These are phyloP conservation scores for Papilio glaucus DNA, from an alignment of 1,140 invertebrate species.

Conservation along the genomic window DNA sequence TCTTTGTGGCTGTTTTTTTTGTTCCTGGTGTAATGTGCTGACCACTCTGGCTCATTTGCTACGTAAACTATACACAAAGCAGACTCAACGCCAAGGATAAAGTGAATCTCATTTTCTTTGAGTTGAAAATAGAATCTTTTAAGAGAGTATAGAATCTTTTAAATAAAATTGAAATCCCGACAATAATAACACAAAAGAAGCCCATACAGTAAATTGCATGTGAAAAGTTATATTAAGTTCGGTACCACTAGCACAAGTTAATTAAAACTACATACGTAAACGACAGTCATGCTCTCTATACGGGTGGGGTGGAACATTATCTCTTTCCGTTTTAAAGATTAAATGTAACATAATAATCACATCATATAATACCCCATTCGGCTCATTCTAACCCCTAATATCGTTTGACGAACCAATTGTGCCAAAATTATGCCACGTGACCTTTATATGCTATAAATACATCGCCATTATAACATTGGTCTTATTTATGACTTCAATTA, in stretches of 20 bases:
- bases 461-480: conserved; percentile 61
- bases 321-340: conserved; percentile 55
- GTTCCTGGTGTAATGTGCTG: too few species aligned
- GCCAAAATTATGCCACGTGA: conserved; percentile 75
- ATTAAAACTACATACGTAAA: conserved; percentile 30
- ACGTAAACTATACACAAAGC: too few species aligned
- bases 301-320: conserved; percentile 45
- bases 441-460: conserved; percentile 72
- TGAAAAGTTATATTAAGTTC: conserved; percentile 1
- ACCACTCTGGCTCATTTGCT: too few species aligned
- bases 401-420: conserved; percentile 66
- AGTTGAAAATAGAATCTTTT: too few species aligned
- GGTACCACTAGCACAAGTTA: conserved; percentile 17
- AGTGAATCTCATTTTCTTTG: too few species aligned
- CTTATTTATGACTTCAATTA: conserved; percentile 73
- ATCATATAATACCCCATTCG: conserved; percentile 64
- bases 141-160: too few species aligned
- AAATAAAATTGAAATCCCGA: background rate
- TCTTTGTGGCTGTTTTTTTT: too few species aligned
- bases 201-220: background rate
- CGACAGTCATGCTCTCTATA: conserved; percentile 43
- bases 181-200: background rate
- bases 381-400: conserved; percentile 57
- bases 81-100: too few species aligned
- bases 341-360: conserved; percentile 75